Percentiles rank a stretch among this genome's conserved stretches.
These are phyloP conservation scores for Athene cunicularia DNA, from an alignment of 2,113 vertebrate genomes.

Conservation along the genomic window DNA sequence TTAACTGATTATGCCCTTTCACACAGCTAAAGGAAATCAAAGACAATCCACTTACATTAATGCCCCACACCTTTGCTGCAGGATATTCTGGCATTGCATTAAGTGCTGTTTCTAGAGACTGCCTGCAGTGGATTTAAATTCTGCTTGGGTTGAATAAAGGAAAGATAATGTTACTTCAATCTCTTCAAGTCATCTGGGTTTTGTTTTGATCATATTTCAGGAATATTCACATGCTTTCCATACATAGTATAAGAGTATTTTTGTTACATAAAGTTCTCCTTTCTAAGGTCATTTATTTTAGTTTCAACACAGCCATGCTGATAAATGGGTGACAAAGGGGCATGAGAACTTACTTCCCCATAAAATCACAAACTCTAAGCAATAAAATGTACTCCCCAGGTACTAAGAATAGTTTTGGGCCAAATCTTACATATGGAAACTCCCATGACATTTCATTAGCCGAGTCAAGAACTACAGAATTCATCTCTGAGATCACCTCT, in stretches of 20 bases:
- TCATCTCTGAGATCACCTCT: background rate
- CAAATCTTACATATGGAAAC: background rate
- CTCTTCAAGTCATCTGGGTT: constrained; percentile 12
- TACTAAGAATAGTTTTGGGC: background rate
- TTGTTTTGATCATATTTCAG: constrained; percentile 43
- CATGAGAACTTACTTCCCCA: background rate
- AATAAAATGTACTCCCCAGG: background rate
- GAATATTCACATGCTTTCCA: background rate
- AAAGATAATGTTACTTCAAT: constrained; percentile 12
- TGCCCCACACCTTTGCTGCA: background rate
- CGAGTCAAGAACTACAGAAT: background rate
- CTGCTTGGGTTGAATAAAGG: background rate
- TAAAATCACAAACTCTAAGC: background rate
- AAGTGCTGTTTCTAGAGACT: background rate
- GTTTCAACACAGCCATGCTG: background rate
- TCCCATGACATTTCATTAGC: background rate
- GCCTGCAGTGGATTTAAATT: constrained; percentile 18
- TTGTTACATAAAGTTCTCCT: background rate
- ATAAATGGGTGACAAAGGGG: background rate
- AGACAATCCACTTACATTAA: background rate
- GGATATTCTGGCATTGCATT: background rate
- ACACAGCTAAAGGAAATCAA: background rate
- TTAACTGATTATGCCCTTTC: background rate
- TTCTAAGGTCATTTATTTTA: constrained; percentile 41
- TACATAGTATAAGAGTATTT: background rate